These are phyloP conservation scores for Parelbella ahira DNA, from an alignment of 2,888 invertebrate species.

Conservation along the genomic window DNA sequence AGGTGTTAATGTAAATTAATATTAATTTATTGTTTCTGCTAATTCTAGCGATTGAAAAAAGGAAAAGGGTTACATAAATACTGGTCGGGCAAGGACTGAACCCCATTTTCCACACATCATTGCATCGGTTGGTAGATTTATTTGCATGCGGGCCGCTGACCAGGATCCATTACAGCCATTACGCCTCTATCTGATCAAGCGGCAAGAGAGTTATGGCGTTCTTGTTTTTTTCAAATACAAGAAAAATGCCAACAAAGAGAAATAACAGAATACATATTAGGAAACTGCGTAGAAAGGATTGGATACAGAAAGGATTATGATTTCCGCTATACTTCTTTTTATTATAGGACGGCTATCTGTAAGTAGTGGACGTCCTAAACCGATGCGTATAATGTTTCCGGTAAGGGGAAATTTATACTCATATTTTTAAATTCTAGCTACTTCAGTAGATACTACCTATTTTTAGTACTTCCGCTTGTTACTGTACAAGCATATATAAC, in stretches of 20 bases:
- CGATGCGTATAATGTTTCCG: constrained; percentile 25
- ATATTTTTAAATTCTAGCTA: no score
- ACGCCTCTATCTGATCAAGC: constrained; percentile 76
- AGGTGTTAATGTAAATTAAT: no score
- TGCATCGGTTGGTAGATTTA: constrained; percentile 80
- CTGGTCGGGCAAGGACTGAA: constrained; percentile 51
- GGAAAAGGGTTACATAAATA: constrained; percentile 35
- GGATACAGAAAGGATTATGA: constrained; percentile 62
- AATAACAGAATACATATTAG: constrained; percentile 43
- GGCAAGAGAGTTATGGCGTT: constrained; percentile 74
- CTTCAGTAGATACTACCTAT: no score
- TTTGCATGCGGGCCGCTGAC: constrained; percentile 82
- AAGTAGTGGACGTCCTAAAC: constrained; percentile 35
- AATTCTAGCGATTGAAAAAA: no score
- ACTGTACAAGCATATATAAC: no score
- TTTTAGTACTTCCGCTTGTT: no score
- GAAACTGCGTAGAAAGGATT: constrained; percentile 51
- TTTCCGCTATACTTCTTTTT: constrained; percentile 66
- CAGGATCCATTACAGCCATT: constrained; percentile 81
- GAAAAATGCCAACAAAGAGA: constrained; percentile 60
- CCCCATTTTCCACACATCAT: constrained; percentile 81
- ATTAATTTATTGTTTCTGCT: no score
- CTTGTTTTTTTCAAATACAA: constrained; percentile 75
- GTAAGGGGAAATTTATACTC: constrained; percentile 6
- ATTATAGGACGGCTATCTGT: constrained; percentile 43